Evolutionary conservation across 2,113 vertebrate genomes (phyloP).

Genomic region (Alosa alosa): DNA sequence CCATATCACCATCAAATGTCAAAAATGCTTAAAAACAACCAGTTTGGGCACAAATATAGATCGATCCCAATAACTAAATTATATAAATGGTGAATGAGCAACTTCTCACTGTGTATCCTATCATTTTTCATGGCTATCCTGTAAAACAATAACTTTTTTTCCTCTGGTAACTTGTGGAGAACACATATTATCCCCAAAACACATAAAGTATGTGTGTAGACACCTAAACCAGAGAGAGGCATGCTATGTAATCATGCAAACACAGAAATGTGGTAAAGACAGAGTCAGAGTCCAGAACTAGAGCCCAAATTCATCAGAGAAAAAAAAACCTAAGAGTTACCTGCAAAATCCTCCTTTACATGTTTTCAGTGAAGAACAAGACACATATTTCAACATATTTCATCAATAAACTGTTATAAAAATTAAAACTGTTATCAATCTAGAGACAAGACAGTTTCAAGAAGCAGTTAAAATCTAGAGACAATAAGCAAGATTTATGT

Average conservation of each 20-base stretch:
- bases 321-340: slow-evolving; percentile 6
- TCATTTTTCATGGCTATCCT: not conserved
- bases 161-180: not conserved
- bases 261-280: not conserved
- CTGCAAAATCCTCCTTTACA: slow-evolving; percentile 25
- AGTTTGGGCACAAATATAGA: not conserved
- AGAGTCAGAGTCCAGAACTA: not conserved
- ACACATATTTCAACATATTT: not conserved
- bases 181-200: not conserved
- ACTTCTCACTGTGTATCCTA: not conserved
- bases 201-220: not conserved
- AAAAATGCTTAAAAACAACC: not conserved
- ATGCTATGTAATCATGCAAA: not conserved
- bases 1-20: not conserved
- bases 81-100: not conserved
- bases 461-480: not conserved
- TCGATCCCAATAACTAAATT: not conserved
- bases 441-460: too few species aligned
- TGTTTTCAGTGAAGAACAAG: slow-evolving; percentile 19
- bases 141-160: not conserved
- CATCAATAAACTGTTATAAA: not conserved
- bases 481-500: not conserved
- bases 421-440: too few species aligned
- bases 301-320: not conserved
- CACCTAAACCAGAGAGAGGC: not conserved